These are phyloP conservation scores for Stenopsyche tienmushanensis DNA, from an alignment of 1,140 invertebrate genomes.

Conservation along the genomic window DNA sequence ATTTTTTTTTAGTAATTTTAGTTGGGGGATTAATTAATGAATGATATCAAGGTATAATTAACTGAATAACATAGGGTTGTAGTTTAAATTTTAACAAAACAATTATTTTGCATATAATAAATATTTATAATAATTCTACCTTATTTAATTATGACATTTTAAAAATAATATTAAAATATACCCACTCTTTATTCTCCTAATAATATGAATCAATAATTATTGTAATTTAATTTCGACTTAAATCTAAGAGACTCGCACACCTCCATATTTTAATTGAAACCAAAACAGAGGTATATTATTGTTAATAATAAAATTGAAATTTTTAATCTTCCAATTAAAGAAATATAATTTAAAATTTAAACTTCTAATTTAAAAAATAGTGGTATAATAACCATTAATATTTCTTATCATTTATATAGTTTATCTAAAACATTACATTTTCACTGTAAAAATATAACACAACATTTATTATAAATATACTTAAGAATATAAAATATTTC, in stretches of 20 bases:
- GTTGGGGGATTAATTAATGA: slow-evolving; percentile 59
- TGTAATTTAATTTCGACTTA: slow-evolving; percentile 62
- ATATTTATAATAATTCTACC: no score
- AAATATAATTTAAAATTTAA: slow-evolving; percentile 51
- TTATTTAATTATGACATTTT: no score
- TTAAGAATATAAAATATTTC: slow-evolving; percentile 7
- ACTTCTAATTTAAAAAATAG: slow-evolving; percentile 56
- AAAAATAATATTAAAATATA: no score
- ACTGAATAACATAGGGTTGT: slow-evolving; percentile 59
- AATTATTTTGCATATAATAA: slow-evolving; percentile 65
- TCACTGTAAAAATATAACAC: slow-evolving; percentile 54
- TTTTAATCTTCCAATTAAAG: slow-evolving; percentile 52
- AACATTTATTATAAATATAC: slow-evolving; percentile 29
- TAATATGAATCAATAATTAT: slow-evolving; percentile 8
- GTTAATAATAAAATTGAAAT: slow-evolving; percentile 58
- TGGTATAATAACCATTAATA: slow-evolving; percentile 54
- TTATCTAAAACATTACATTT: slow-evolving; percentile 55
- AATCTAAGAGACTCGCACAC: slow-evolving; percentile 50
- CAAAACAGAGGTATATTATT: slow-evolving; percentile 60
- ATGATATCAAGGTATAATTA: slow-evolving; percentile 63
- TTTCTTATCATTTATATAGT: slow-evolving; percentile 49
- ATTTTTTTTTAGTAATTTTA: slow-evolving; percentile 58
- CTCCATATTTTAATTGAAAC: slow-evolving; percentile 59
- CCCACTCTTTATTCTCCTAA: slow-evolving; percentile 54
- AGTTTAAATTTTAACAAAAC: slow-evolving; percentile 58